phyloP scores from a whole-genome alignment of 2,888 invertebrate genomes.

The Drosophila pseudotalamancana region DNA sequence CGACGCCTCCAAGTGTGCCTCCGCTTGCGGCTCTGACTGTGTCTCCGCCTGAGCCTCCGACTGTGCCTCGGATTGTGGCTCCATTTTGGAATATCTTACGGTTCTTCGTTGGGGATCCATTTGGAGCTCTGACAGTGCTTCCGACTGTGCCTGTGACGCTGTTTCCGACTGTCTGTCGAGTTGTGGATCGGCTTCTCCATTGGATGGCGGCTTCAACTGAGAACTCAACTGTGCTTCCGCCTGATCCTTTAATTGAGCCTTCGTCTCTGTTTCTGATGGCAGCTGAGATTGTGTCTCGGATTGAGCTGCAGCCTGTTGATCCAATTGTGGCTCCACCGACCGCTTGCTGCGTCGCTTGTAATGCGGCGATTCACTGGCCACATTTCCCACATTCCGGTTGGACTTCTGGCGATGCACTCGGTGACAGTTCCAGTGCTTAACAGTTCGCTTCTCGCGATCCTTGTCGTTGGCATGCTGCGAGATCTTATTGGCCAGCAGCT shows the following conservation, averaged over 20 bases:
- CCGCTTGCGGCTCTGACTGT: background rate
- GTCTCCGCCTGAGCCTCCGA: background rate
- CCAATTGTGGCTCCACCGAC: background rate
- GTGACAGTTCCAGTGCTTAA: conserved; percentile 14
- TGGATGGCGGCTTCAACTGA: too few species aligned
- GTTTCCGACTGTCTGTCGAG: background rate
- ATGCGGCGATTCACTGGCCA: background rate
- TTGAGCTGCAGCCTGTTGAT: background rate
- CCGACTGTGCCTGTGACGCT: background rate
- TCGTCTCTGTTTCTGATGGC: background rate
- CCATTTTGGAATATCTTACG: background rate
- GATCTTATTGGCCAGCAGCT: conserved; percentile 55
- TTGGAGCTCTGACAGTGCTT: background rate
- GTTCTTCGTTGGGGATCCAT: background rate
- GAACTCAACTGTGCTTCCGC: background rate
- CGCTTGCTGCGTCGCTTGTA: conserved; percentile 31
- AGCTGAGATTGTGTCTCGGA: background rate
- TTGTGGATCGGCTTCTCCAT: too few species aligned
- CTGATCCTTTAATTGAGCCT: background rate
- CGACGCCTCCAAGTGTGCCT: background rate
- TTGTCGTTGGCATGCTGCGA: conserved; percentile 27
- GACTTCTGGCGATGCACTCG: conserved; percentile 15
- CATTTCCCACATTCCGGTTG: background rate
- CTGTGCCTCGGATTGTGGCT: background rate
- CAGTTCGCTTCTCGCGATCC: conserved; percentile 47